Conservation (phyloP, 2,888 invertebrate genomes). For the Chouioia cunea region DNA sequence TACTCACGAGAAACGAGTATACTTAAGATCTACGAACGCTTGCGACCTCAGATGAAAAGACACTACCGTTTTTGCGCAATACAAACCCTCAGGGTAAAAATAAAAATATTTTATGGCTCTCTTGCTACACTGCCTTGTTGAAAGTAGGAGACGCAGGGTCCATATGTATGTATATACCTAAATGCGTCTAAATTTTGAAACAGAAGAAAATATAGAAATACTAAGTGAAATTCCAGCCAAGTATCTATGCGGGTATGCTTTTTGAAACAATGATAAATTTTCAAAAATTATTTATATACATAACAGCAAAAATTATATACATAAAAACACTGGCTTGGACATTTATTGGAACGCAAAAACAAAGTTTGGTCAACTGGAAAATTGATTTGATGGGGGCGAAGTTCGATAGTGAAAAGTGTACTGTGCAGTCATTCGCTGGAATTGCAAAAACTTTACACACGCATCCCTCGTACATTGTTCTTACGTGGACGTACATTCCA, state of each 20-base stretch:
- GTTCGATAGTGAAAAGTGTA: not conserved
- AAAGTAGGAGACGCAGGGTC: no score
- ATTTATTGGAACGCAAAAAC: conserved; percentile 34
- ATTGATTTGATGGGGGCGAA: conserved; percentile 25
- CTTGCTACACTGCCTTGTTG: no score
- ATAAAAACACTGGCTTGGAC: not conserved
- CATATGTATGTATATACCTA: no score
- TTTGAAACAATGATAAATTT: no score
- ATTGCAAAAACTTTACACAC: conserved; percentile 14
- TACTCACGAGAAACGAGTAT: conserved; percentile 5
- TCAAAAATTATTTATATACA: no score
- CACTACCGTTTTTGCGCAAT: no score
- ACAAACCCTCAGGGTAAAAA: not conserved
- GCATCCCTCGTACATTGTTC: conserved; percentile 6
- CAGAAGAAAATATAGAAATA: no score
- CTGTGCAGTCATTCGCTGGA: not conserved
- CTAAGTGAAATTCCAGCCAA: no score
- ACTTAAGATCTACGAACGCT: not conserved
- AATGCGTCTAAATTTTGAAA: no score
- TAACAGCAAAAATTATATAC: no score
- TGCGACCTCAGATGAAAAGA: not conserved
- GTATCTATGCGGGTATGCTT: no score
- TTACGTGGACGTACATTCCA: conserved; percentile 34
- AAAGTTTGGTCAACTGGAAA: conserved; percentile 26
- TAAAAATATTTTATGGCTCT: conserved; percentile 2